phyloP scores from a whole-genome alignment of 1,140 invertebrate genomes.

The Bursaphelenchus mucronatus region DNA sequence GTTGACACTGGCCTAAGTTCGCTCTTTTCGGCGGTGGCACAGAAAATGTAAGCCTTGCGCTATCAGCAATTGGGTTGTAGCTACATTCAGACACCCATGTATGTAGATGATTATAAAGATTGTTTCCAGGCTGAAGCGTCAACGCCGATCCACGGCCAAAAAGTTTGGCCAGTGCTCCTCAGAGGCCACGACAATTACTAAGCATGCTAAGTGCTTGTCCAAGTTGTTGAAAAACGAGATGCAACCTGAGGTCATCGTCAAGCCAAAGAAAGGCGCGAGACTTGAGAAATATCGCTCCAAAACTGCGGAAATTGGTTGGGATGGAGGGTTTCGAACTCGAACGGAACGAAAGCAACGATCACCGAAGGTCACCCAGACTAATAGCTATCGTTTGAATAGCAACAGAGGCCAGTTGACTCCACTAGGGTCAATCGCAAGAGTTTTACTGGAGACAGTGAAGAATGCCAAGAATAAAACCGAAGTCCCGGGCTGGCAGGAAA shows the following conservation, averaged over 20 bases:
- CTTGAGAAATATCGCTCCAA: neutral
- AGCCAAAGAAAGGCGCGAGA: conserved; percentile 9
- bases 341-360: neutral
- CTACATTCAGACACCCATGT: no score
- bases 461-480: conserved; percentile 12
- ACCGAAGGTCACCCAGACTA: neutral
- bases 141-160: conserved; percentile 3
- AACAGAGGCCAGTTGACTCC: conserved; percentile 5
- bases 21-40: no score
- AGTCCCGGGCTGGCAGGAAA: conserved; percentile 38
- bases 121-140: conserved; percentile 11
- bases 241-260: neutral
- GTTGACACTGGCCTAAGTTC: no score
- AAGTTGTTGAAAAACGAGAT: conserved; percentile 15
- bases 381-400: neutral
- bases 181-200: conserved; percentile 5
- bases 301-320: neutral
- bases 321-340: conserved; percentile 8
- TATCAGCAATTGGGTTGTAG: no score
- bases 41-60: no score
- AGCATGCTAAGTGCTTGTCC: conserved; percentile 15
- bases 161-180: conserved; percentile 14
- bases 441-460: conserved; percentile 3
- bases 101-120: no score
- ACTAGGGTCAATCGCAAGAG: conserved; percentile 8